These are phyloP conservation scores for Nesogale talazaci DNA, from an alignment of 2,113 vertebrate genomes.

Conservation along the genomic window DNA sequence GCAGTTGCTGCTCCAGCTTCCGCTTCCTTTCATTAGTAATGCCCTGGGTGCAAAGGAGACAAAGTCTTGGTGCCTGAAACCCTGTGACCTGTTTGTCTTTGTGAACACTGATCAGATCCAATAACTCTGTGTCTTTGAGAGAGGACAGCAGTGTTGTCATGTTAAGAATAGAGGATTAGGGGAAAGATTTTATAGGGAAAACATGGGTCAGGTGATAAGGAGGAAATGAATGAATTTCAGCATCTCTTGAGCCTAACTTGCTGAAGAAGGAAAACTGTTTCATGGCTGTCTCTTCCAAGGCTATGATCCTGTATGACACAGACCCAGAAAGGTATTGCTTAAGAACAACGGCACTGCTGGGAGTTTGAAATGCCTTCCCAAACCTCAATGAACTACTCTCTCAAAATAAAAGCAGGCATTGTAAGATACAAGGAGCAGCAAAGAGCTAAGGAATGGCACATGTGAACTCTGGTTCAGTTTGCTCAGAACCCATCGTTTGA, in stretches of 20 bases:
- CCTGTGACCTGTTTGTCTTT: neutral
- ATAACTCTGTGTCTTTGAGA: neutral
- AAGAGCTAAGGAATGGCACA: neutral
- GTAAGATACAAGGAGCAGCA: neutral
- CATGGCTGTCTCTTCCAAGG: constrained; percentile 9
- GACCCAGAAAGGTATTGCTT: constrained; percentile 6
- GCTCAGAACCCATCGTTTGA: neutral
- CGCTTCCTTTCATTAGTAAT: constrained; percentile 93
- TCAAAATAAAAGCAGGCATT: constrained; percentile 33
- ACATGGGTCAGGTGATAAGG: neutral
- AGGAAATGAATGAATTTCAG: constrained; percentile 20
- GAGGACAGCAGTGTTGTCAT: neutral
- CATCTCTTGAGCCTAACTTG: neutral
- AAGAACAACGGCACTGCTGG: neutral
- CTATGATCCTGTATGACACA: neutral
- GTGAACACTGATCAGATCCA: neutral
- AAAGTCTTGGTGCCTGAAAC: constrained; percentile 41
- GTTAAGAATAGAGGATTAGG: neutral
- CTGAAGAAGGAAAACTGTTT: neutral
- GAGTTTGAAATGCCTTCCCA: constrained; percentile 19
- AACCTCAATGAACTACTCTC: neutral
- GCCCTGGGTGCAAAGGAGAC: constrained; percentile 86
- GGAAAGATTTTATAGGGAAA: neutral
- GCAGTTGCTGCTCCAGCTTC: constrained; percentile 94
- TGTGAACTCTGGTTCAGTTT: neutral